A percentile compares a stretch with the other conserved stretches of the same genome.
These are phyloP conservation scores for Thunnus albacares DNA, from an alignment of 2,797 vertebrate genomes.

Conservation along the genomic window DNA sequence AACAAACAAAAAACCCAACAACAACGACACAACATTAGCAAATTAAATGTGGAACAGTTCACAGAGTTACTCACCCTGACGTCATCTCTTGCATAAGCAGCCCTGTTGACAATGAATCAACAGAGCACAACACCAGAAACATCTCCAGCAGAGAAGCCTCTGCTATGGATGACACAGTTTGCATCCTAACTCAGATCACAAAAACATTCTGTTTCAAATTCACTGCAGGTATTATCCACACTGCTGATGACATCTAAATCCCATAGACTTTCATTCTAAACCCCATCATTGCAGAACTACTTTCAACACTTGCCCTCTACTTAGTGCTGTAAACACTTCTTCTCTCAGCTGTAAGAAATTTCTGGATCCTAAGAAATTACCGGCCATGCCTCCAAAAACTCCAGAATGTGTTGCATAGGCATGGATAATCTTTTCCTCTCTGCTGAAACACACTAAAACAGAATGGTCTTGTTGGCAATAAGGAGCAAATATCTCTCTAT, in stretches of 20 bases:
- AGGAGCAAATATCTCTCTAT: no score
- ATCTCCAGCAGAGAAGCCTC: slow-evolving; percentile 17
- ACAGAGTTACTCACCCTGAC: slow-evolving; percentile 28
- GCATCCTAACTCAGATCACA: slow-evolving; percentile 14
- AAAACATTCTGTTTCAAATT: slow-evolving; percentile 21
- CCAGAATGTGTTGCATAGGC: no score
- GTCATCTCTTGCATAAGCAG: slow-evolving; percentile 40
- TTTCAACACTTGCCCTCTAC: neutral
- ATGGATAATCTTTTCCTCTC: no score
- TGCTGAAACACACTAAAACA: no score
- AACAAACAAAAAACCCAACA: neutral
- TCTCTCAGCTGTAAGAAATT: neutral
- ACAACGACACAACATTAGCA: slow-evolving; percentile 6
- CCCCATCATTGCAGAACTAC: neutral
- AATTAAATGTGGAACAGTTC: slow-evolving; percentile 17
- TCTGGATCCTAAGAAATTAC: no score
- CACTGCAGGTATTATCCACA: slow-evolving; percentile 15
- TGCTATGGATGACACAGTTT: slow-evolving; percentile 13
- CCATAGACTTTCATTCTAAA: slow-evolving; percentile 4
- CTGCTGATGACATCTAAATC: slow-evolving; percentile 11
- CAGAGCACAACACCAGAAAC: slow-evolving; percentile 22
- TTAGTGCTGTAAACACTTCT: neutral
- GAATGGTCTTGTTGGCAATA: no score
- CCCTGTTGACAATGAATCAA: slow-evolving; percentile 31
- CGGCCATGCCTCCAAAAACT: no score